Base-by-base conservation (phyloP, 2,113 vertebrate species). In the Microtus richardsoni region DNA sequence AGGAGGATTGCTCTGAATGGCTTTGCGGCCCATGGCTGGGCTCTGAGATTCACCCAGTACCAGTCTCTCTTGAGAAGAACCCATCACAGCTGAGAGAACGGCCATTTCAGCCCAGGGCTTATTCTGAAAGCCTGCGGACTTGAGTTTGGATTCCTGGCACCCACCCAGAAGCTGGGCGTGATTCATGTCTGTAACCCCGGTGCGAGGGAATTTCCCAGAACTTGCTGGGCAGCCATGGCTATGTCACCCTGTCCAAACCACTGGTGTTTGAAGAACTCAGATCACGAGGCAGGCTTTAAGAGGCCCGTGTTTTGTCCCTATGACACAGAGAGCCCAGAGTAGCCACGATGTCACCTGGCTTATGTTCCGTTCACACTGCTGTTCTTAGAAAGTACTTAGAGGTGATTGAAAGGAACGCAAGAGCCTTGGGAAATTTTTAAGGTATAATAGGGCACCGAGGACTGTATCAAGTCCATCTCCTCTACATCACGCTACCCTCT, bases 391-490 rank as follows among this genome's bases (percentile, higher is more conserved):
- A 78, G 39, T n/a, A 3, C 70, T 41, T 62, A 28, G 8, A 83
- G 52, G 21, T 36, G 1, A 39, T 60, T 75, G 22, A 16, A 39
- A 11, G 47, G 41, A 30, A 19, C 21, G 2, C 2, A 1, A 5
- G 68, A 28, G 60, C 49, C 84, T 49, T 17, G 71, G 70, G 12
- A 47, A 4, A 28, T 36, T 36, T 41, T 93, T 22, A 0, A 11
- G 22, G 36, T 8, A 13, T 3, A 8, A 10, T 0, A 8, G n/a
- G n/a, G 9, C 0, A 0, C 11, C 0, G 39, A 47, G 74, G 7
- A 28, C 22, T 24, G 0, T 4, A 0, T 44, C 13, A 1, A 11
- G 3, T 9, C 5, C 17, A 6, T 70, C 24, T n/a, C 47, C 49
- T 58, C 39, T 3, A 8, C 11, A 1, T 17, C 12, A 24, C 64